phyloP scores from a whole-genome alignment of 2,888 invertebrate species.

The Drosophila lacicola region DNA sequence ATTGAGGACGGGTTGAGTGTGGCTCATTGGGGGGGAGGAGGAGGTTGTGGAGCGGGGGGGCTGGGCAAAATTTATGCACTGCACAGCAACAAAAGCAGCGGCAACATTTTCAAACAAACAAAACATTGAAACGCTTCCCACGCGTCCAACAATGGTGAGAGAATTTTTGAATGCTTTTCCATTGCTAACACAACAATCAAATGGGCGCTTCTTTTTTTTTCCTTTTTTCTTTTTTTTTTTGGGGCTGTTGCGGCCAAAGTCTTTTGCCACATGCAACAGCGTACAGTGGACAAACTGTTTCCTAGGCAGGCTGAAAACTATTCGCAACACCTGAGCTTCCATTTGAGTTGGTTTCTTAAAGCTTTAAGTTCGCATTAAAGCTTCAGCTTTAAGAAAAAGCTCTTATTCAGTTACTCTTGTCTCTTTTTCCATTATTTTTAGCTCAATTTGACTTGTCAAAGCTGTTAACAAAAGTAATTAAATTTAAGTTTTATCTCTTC shows the following conservation, averaged over 20 bases:
- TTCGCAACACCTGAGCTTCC: background rate
- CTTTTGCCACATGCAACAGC: conserved; percentile 71
- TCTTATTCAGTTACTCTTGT: too few species aligned
- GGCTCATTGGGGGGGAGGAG: background rate
- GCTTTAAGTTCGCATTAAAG: background rate
- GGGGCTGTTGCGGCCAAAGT: conserved; percentile 54
- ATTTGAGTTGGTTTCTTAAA: background rate
- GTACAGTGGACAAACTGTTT: conserved; percentile 29
- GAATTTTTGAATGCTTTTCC: conserved; percentile 73
- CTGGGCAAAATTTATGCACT: conserved; percentile 52
- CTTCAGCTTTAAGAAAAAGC: too few species aligned
- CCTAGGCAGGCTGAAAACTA: background rate
- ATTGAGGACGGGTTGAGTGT: conserved; percentile 24
- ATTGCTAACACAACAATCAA: conserved; percentile 62
- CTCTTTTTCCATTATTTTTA: too few species aligned
- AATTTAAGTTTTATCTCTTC: too few species aligned
- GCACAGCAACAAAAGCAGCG: conserved; percentile 39
- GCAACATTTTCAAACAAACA: conserved; percentile 51
- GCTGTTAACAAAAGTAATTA: too few species aligned
- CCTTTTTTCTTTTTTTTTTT: conserved; percentile 25
- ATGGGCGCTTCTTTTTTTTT: conserved; percentile 3
- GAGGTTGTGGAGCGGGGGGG: background rate
- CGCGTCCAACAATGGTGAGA: conserved; percentile 73
- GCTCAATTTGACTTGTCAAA: too few species aligned
- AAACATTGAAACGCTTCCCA: conserved; percentile 77